Base-by-base conservation (phyloP, 2,113 vertebrate genomes). In the Corythornis madagascariensis region DNA sequence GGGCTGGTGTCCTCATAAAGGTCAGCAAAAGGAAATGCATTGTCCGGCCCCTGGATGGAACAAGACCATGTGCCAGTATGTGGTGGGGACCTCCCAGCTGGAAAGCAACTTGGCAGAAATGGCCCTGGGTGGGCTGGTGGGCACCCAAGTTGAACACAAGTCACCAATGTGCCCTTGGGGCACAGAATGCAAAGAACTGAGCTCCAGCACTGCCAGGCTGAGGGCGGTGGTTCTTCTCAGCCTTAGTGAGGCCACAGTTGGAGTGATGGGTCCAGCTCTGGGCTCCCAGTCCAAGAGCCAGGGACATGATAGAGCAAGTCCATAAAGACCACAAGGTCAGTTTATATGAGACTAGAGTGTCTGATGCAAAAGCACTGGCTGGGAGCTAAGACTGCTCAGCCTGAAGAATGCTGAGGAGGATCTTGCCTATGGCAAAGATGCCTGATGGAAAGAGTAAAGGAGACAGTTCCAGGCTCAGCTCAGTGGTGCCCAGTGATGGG, bases 11-110 rank as follows among this genome's bases (percentile, higher is more conserved):
- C 26, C n/a, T 69, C 24, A 3, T 17, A 24, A 38, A 33, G 15
- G 29, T 84, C 22, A 38, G 5, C 22, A 7, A 61, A 38, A 31
- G 22, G 20, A 18, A 50, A 21, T 8, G 29, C 7, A 16, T 2
- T 0, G 0, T 60, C 22, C 18, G 40, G 16, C 24, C 7, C 13
- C 40, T n/a, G 29, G 11, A 6, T 61, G 24, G 42, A n/a, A 13
- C 11, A 29, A 6, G 3, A 6, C 16, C 3, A 4, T 16, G 15
- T 12, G 12, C 12, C 29, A 4, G 24, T 3, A 1, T 2, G 7
- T 50, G 60, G 18, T 73, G 40, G 15, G 40, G 17, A 17, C 50
- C 47, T 72, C 60, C 29, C 13, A 16, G 28, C 69, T 80, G 61
- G 25, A 47, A 50, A 22, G 40, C 0, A 0, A 15, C 35, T 60